Percentiles rank a stretch among this genome's conserved stretches.
Conservation (phyloP, 2,113 vertebrate genomes). For the Alexandromys fortis region DNA sequence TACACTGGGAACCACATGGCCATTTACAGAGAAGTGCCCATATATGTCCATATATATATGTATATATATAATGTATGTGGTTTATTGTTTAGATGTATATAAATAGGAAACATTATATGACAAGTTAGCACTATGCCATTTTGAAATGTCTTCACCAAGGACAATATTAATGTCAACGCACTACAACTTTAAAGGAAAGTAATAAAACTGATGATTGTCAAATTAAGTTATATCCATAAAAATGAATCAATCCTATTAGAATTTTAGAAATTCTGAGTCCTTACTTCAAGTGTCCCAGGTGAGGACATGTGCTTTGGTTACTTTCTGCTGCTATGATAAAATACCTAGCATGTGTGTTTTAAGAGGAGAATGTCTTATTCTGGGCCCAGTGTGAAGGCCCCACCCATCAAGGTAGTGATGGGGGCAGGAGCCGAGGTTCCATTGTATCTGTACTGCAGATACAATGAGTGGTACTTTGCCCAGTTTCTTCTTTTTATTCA, state of each 20-base stretch:
- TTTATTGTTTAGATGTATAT: not conserved
- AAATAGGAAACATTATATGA: not conserved
- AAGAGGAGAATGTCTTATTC: not conserved
- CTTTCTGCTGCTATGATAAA: not conserved
- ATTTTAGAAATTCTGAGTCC: not conserved
- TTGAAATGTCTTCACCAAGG: not conserved
- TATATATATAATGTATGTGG: too few relatives aligned
- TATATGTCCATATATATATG: not conserved
- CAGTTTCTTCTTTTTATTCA: not conserved
- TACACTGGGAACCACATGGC: not conserved
- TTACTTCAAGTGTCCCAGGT: not conserved
- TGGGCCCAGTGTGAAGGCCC: not conserved
- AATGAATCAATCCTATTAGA: not conserved
- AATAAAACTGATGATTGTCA: not conserved
- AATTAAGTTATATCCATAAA: not conserved
- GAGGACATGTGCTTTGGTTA: not conserved
- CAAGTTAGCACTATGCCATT: not conserved
- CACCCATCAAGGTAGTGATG: not conserved
- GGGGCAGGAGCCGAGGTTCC: not conserved
- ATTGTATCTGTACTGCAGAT: not conserved
- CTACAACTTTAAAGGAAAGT: not conserved
- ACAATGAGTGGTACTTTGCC: not conserved
- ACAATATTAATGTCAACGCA: not conserved
- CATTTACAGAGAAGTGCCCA: not conserved
- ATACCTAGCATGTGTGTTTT: not conserved